A percentile compares a stretch with the other conserved stretches of the same genome.
phyloP scores from a whole-genome alignment of 2,888 invertebrate genomes.

The Camptogramma bilineatum region DNA sequence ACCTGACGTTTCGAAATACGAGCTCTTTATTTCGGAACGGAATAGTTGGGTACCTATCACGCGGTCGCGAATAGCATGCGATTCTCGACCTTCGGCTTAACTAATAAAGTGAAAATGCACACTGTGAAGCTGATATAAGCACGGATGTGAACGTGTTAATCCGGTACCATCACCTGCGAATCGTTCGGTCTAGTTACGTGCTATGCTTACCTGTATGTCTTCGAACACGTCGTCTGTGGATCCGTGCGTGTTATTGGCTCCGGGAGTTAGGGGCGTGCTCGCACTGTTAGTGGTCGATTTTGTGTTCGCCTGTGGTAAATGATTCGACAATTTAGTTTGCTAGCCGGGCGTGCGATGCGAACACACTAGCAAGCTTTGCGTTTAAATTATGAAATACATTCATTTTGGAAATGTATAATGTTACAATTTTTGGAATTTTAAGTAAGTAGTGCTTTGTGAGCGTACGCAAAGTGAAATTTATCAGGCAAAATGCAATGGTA shows the following conservation, averaged over 20 bases:
- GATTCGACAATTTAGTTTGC: slow-evolving; percentile 43
- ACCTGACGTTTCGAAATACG: slow-evolving; percentile 74
- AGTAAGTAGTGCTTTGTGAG: not conserved
- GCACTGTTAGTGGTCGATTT: slow-evolving; percentile 78
- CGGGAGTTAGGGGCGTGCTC: slow-evolving; percentile 76
- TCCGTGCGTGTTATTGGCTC: slow-evolving; percentile 73
- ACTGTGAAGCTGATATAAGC: slow-evolving; percentile 70
- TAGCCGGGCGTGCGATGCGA: slow-evolving; percentile 33
- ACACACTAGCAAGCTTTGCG: slow-evolving; percentile 32
- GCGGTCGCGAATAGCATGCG: slow-evolving; percentile 50
- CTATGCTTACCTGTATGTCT: slow-evolving; percentile 74
- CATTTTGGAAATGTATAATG: not conserved
- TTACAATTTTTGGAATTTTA: not conserved
- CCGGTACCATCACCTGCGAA: slow-evolving; percentile 76
- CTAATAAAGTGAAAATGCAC: slow-evolving; percentile 60
- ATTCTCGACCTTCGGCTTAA: slow-evolving; percentile 49
- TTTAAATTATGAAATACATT: slow-evolving; percentile 5
- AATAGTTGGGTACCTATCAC: slow-evolving; percentile 57
- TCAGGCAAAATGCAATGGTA: slow-evolving; percentile 8
- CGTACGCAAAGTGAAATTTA: not conserved
- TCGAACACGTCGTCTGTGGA: slow-evolving; percentile 82
- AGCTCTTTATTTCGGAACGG: slow-evolving; percentile 80
- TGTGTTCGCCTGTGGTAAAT: slow-evolving; percentile 66
- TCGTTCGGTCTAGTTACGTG: slow-evolving; percentile 47
- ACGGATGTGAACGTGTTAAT: slow-evolving; percentile 83